These are phyloP conservation scores for Odontesthes bonariensis DNA, from an alignment of 2,113 vertebrate genomes.

Conservation along the genomic window DNA sequence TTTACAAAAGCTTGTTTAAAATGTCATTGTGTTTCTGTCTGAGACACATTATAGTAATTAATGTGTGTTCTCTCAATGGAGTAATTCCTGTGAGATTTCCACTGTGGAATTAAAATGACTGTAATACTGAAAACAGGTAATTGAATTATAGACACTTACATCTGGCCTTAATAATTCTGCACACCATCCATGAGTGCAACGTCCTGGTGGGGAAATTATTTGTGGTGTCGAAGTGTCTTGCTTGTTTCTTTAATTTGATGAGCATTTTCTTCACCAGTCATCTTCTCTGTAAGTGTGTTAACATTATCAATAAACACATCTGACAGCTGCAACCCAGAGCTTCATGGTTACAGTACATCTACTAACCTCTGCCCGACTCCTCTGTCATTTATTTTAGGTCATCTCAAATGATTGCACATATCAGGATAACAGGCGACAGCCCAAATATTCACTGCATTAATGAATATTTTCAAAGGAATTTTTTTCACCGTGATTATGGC, in stretches of 20 bases:
- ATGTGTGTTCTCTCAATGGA: slow-evolving; percentile 9
- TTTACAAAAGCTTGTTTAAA: neutral
- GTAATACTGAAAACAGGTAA: slow-evolving; percentile 28
- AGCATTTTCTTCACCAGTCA: neutral
- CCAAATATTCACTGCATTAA: neutral
- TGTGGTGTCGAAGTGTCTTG: neutral
- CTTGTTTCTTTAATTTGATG: neutral
- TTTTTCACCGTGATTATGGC: neutral
- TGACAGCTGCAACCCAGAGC: neutral
- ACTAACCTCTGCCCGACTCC: neutral
- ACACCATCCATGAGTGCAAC: neutral
- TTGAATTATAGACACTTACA: slow-evolving; percentile 30
- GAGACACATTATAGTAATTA: slow-evolving; percentile 32
- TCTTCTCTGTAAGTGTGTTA: neutral
- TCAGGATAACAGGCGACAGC: neutral
- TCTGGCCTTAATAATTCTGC: neutral
- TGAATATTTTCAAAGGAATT: neutral
- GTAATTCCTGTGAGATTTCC: slow-evolving; percentile 35
- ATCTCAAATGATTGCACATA: neutral
- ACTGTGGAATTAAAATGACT: slow-evolving; percentile 27
- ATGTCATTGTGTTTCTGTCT: slow-evolving; percentile 12
- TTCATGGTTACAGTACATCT: neutral
- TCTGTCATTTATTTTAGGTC: neutral
- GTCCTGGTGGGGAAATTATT: too few species aligned
- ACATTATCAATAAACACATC: neutral